phyloP scores from a whole-genome alignment of 2,797 vertebrate species.

The Perodicticus potto region DNA sequence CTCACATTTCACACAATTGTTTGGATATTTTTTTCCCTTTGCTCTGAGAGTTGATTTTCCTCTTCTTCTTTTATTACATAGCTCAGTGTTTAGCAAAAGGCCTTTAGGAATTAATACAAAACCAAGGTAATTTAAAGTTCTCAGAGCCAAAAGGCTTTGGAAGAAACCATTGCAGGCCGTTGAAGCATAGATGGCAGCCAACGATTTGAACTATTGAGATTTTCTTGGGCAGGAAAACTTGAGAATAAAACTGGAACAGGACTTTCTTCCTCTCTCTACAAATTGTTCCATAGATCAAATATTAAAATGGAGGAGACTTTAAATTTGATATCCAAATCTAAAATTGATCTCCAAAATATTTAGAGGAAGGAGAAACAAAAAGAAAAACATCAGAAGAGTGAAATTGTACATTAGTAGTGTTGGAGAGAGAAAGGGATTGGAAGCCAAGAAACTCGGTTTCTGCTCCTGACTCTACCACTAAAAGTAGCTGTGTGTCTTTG shows the following conservation, averaged over 20 bases:
- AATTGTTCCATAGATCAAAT: slow-evolving; percentile 64
- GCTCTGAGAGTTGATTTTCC: slow-evolving; percentile 50
- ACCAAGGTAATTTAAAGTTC: slow-evolving; percentile 65
- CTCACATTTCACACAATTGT: background rate
- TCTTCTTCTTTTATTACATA: slow-evolving; percentile 66
- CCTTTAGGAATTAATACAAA: slow-evolving; percentile 71
- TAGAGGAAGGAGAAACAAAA: slow-evolving; percentile 67
- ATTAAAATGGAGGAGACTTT: slow-evolving; percentile 44
- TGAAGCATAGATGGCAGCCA: slow-evolving; percentile 64
- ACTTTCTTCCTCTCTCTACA: slow-evolving; percentile 27
- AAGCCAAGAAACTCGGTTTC: slow-evolving; percentile 72
- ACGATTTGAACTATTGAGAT: slow-evolving; percentile 54
- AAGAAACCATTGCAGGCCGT: slow-evolving; percentile 64
- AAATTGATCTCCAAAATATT: slow-evolving; percentile 72
- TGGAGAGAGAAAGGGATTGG: slow-evolving; percentile 41
- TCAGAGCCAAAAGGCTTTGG: slow-evolving; percentile 69
- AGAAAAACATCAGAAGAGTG: slow-evolving; percentile 67
- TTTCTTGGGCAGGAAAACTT: slow-evolving; percentile 68
- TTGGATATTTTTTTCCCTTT: slow-evolving; percentile 34
- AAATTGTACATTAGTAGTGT: slow-evolving; percentile 63
- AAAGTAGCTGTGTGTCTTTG: slow-evolving; percentile 66
- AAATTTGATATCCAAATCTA: slow-evolving; percentile 65
- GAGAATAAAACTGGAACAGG: slow-evolving; percentile 32
- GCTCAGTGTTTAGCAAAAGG: slow-evolving; percentile 72
- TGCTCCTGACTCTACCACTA: slow-evolving; percentile 26